Base-by-base conservation (phyloP, 2,797 vertebrate species). In the Amniataba percoides region DNA sequence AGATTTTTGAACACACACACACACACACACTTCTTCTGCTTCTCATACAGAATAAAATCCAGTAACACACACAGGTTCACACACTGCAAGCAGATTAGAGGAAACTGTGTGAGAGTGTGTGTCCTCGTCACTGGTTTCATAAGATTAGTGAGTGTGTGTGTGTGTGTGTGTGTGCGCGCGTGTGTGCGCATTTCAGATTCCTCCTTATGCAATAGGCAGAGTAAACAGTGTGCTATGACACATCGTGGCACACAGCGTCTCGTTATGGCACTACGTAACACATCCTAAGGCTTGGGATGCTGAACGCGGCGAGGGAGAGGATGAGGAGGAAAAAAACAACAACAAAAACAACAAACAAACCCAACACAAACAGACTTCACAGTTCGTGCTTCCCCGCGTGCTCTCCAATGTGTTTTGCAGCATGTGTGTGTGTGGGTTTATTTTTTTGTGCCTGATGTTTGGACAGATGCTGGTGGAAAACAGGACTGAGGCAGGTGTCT, bases 201-300 rank as follows among this genome's bases (percentile, higher is more conserved):
- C 6, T 81, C 71, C 87, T 91, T 88, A 89, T 75, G 88, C 88
- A 92, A 89, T 56, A 74, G 76, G 43, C 75, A 90, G 72, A 81
- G 82, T 89, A 90, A 89, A 91, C 92, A 90, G 74, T 63, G 19
- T 77, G 83, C 71, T 84, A 81, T 86, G 89, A 90, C 89, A 91
- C 87, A 83, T 82, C 85, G 16, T 8, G 39, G 79, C 83, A 88
- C 82, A 81, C 67, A 80, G 77, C 51, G 74, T 88, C 78, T 81
- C 25, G 78, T 82, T 87, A 56, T 71, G 79, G 86, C 83, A 74
- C 90, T 78, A 87, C 87, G 81, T 79, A 90, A 84, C 82, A 82
- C 81, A 79, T 85, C 83, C 79, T 69, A 23, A 69, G 82, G 71
- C 81, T 88, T 39, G 16, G 79, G 77, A 73, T 58, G 74, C 60